Evolutionary conservation across 1,140 invertebrate species (phyloP), one percentile per base, ranked within the genome.

Genomic region (Phortica variegata): DNA sequence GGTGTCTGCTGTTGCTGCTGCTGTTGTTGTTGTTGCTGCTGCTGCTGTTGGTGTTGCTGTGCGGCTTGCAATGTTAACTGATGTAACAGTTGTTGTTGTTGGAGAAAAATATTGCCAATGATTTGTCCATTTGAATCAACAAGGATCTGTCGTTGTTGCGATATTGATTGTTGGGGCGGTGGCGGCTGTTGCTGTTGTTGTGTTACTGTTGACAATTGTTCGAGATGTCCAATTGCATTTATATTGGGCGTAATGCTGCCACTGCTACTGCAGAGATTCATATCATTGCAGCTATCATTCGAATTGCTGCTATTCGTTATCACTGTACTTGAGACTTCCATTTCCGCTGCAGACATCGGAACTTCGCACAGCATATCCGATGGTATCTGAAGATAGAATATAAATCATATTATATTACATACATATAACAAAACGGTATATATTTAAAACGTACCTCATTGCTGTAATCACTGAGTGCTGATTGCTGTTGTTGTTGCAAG

Each of bases 241-340:
- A 39, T 5, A 39, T 39, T 39, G 3, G 37, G 6, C 26, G 66
- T 48, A 37, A 34, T 49, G 41, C 62, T 69, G 38, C 51, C 59
- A 21, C 56, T 70, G 44, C 58, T 68, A 31, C 68, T 65, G 48
- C 70, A 65, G 17, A 61, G 44, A 17, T 62, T 72, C 13, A 65
- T 37, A 17, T 68, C 62, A 37, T 74, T 71, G 45, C 56, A 63
- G 52, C 73, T 76, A 49, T 76, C 74, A 32, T 71, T 71, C 39
- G 68, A 73, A 50, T 75, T 75, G 54, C 65, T 72, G 45, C 65
- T 73, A 45, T 71, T 75, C 16, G 70, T 75, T 13, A 71, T 58
- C 8, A 76, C 73, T 0, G 73, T 76, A 43, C 73, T 76, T n/a
- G 70, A 62, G 0, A 76, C 73, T 41, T 76, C 73, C 68, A 73